Evolutionary conservation across 1,140 invertebrate species (phyloP).

Genomic region (Campoletis sonorensis): DNA sequence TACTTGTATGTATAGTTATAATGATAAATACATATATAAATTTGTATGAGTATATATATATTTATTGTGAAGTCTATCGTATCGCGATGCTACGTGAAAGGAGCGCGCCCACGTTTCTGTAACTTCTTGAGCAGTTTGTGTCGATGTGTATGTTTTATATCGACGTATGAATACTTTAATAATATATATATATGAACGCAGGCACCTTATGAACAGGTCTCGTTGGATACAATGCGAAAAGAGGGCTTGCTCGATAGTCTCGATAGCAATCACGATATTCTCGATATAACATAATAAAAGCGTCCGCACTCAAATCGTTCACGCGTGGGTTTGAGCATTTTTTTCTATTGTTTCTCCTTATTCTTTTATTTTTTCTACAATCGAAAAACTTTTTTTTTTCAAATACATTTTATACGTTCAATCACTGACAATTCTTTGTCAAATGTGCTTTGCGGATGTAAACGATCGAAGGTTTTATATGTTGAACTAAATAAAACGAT

Average conservation of each 20-base stretch:
- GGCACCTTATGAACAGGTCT: slow-evolving; percentile 34
- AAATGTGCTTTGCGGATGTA: background rate
- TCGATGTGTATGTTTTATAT: background rate
- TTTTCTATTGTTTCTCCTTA: slow-evolving; percentile 53
- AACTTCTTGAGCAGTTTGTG: slow-evolving; percentile 41
- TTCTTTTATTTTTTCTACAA: background rate
- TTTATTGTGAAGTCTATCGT: slow-evolving; percentile 21
- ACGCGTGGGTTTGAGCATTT: slow-evolving; percentile 61
- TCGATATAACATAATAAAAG: slow-evolving; percentile 53
- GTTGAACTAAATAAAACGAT: background rate
- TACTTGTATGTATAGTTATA: too few species aligned
- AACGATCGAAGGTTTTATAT: background rate
- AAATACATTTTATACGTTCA: background rate
- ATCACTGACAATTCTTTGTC: background rate
- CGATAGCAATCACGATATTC: slow-evolving; percentile 63
- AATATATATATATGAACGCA: background rate
- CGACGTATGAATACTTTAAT: slow-evolving; percentile 16
- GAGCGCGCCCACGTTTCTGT: slow-evolving; percentile 63
- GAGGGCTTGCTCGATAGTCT: slow-evolving; percentile 48
- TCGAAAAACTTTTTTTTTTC: background rate
- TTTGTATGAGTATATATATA: background rate
- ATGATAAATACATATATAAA: too few species aligned
- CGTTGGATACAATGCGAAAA: slow-evolving; percentile 40
- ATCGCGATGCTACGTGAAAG: slow-evolving; percentile 52
- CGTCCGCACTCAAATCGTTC: background rate